Evolutionary conservation across 2,113 vertebrate genomes (phyloP).

Genomic region (Crypturellus undulatus): DNA sequence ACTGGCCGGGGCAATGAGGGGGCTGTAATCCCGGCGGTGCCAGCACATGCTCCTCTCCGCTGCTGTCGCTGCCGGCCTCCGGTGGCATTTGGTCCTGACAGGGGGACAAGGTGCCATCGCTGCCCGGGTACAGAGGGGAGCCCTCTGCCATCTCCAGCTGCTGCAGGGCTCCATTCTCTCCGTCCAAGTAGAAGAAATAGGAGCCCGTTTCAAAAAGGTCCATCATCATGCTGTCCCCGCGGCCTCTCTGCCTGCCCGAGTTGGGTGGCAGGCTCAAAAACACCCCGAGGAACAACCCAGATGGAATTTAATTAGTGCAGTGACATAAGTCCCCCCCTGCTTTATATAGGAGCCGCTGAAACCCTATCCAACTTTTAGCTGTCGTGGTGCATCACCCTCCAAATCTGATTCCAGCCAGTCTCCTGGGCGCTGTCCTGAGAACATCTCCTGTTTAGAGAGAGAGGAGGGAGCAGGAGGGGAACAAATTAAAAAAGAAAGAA

Average conservation of each 20-base stretch:
- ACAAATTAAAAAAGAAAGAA: background rate
- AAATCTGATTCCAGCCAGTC: conserved; percentile 80
- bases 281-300: conserved; percentile 82
- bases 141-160: conserved; percentile 91
- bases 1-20: conserved; percentile 92
- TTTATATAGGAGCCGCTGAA: conserved; percentile 98
- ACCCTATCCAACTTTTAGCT: conserved; percentile 94
- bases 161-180: conserved; percentile 90
- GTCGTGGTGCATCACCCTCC: conserved; percentile 87
- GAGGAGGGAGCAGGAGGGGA: background rate
- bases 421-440: conserved; percentile 65
- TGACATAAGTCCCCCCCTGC: conserved; percentile 90
- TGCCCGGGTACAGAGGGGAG: conserved; percentile 89
- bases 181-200: conserved; percentile 97
- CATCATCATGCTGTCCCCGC: conserved; percentile 92
- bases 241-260: conserved; percentile 73
- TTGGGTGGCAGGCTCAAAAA: conserved; percentile 78
- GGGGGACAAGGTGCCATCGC: conserved; percentile 88
- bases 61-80: conserved; percentile 90
- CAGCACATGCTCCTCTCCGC: conserved; percentile 93
- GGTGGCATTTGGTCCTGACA: conserved; percentile 87
- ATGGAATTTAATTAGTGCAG: conserved; percentile 96
- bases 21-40: conserved; percentile 91
- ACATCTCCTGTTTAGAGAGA: conserved; percentile 58
- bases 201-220: conserved; percentile 98